phyloP scores from a whole-genome alignment of 2,888 invertebrate genomes.

The Adela reaumurella region DNA sequence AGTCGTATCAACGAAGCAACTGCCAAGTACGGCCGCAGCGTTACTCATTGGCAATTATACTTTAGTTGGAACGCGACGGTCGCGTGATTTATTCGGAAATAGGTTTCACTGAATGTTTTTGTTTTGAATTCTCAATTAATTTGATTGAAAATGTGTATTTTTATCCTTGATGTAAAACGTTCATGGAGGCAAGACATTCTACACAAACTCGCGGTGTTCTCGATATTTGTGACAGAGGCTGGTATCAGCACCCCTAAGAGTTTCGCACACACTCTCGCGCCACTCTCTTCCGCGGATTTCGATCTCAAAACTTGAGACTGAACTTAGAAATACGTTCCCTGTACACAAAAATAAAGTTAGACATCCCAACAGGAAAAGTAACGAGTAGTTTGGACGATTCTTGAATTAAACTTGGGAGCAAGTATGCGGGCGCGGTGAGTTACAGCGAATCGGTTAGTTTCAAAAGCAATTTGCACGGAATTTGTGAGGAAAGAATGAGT shows the following conservation, averaged over 20 bases:
- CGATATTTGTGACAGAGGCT: too few relatives aligned
- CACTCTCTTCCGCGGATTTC: neutral
- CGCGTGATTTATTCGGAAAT: too few relatives aligned
- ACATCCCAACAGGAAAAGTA: neutral
- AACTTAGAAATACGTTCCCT: neutral
- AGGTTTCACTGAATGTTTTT: too few relatives aligned
- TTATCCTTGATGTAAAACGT: too few relatives aligned
- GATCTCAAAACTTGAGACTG: neutral
- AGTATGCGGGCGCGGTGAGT: neutral
- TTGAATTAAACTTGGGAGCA: neutral
- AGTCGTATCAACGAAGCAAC: too few relatives aligned
- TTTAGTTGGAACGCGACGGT: too few relatives aligned
- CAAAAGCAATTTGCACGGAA: neutral
- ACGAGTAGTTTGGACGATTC: neutral
- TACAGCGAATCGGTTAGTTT: neutral
- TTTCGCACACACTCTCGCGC: neutral
- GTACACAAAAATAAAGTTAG: neutral
- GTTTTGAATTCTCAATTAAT: too few relatives aligned
- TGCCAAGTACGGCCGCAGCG: too few relatives aligned
- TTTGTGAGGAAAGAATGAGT: neutral
- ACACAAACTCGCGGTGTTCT: neutral
- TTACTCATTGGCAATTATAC: too few relatives aligned
- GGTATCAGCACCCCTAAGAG: neutral
- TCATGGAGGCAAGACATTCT: too few relatives aligned
- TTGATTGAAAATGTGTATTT: too few relatives aligned